phyloP scores from a whole-genome alignment of 2,113 vertebrate species.

The Ahaetulla prasina region DNA sequence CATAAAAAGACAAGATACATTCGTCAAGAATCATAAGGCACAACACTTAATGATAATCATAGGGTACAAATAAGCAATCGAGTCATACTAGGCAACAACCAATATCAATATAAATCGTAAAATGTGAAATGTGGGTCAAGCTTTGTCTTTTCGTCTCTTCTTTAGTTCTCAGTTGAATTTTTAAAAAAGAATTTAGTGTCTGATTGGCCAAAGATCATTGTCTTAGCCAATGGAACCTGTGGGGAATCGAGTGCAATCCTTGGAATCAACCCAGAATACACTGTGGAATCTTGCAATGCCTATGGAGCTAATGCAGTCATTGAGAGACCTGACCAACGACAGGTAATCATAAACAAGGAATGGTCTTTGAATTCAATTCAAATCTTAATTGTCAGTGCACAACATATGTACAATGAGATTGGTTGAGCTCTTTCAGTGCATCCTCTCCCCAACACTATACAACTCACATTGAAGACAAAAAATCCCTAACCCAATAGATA shows the following conservation, averaged over 20 bases:
- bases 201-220: constrained; percentile 64
- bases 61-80: no score
- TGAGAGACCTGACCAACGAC: constrained; percentile 72
- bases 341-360: constrained; percentile 51
- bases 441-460: no score
- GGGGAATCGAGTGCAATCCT: constrained; percentile 73
- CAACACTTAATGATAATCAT: no score
- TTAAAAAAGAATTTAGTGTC: constrained; percentile 60
- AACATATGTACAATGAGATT: no score
- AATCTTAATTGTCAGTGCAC: no score
- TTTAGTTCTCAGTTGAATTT: constrained; percentile 69
- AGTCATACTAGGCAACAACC: no score
- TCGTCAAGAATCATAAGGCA: no score
- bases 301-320: constrained; percentile 70
- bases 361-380: background rate
- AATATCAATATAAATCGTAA: no score
- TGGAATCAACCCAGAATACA: constrained; percentile 72
- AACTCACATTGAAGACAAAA: no score
- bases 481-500: no score
- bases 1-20: no score
- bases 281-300: constrained; percentile 71
- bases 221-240: constrained; percentile 70
- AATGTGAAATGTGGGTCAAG: background rate
- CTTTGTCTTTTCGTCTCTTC: background rate
- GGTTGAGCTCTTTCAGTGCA: no score